A percentile compares a stretch with the other conserved stretches of the same genome.
Evolutionary conservation across 2,113 vertebrate genomes (phyloP).

Genomic region (Ia io): DNA sequence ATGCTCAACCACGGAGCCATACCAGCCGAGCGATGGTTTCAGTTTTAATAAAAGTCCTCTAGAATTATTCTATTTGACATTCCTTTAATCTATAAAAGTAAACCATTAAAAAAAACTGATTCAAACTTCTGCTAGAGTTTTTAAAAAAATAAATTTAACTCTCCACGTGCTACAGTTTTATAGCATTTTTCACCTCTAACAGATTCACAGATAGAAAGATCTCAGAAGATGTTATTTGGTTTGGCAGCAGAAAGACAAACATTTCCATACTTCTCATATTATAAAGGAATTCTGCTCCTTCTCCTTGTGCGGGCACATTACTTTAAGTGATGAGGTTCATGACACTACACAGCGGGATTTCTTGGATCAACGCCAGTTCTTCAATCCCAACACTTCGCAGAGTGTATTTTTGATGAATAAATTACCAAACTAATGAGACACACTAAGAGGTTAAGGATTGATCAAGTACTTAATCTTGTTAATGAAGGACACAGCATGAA

Average conservation of each 20-base stretch:
- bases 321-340: constrained; percentile 32
- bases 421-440: constrained; percentile 74
- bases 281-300: background rate
- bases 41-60: background rate
- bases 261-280: background rate
- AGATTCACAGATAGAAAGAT: background rate
- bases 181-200: background rate
- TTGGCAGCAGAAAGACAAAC: background rate
- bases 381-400: constrained; percentile 43
- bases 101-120: background rate
- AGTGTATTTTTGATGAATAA: constrained; percentile 75
- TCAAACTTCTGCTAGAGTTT: background rate
- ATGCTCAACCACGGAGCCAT: no score
- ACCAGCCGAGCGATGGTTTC: background rate
- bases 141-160: background rate
- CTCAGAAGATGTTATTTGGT: constrained; percentile 12
- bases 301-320: background rate
- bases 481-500: constrained; percentile 76
- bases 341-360: constrained; percentile 41
- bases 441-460: constrained; percentile 72
- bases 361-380: constrained; percentile 62
- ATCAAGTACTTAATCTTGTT: constrained; percentile 77
- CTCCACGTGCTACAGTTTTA: background rate
- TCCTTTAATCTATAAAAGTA: constrained; percentile 16
- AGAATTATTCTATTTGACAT: background rate